A percentile compares a stretch with the other conserved stretches of the same genome.
Conservation (phyloP, 1,140 invertebrate genomes). For the Halyomorpha halys region DNA sequence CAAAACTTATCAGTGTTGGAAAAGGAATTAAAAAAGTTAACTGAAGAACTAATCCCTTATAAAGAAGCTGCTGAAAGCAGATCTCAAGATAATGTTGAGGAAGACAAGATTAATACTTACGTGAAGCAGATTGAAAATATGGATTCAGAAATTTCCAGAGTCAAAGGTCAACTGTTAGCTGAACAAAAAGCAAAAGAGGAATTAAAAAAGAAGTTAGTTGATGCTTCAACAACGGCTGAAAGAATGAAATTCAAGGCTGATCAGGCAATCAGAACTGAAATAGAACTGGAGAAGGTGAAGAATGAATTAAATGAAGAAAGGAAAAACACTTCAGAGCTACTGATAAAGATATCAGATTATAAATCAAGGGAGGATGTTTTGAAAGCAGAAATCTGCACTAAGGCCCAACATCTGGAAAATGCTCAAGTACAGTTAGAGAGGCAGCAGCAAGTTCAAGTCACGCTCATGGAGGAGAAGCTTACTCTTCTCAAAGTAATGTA, state of each 20-base stretch:
- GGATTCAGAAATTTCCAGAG: neutral
- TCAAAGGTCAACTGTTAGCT: neutral
- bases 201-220: neutral
- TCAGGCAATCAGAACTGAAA: neutral
- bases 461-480: constrained; percentile 15
- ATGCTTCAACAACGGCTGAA: neutral
- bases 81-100: neutral
- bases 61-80: neutral
- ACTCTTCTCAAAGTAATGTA: constrained; percentile 21
- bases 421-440: neutral
- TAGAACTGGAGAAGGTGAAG: neutral
- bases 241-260: neutral
- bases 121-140: neutral
- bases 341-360: neutral
- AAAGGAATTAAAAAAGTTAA: neutral
- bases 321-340: neutral
- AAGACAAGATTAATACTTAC: neutral
- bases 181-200: neutral
- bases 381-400: neutral
- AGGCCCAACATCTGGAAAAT: neutral
- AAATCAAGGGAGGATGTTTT: constrained; percentile 4
- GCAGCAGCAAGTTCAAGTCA: constrained; percentile 11
- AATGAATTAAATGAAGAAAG: neutral
- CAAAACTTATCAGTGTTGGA: neutral
- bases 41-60: neutral